These are phyloP conservation scores for Engraulis encrasicolus DNA, from an alignment of 2,113 vertebrate species.

Conservation along the genomic window DNA sequence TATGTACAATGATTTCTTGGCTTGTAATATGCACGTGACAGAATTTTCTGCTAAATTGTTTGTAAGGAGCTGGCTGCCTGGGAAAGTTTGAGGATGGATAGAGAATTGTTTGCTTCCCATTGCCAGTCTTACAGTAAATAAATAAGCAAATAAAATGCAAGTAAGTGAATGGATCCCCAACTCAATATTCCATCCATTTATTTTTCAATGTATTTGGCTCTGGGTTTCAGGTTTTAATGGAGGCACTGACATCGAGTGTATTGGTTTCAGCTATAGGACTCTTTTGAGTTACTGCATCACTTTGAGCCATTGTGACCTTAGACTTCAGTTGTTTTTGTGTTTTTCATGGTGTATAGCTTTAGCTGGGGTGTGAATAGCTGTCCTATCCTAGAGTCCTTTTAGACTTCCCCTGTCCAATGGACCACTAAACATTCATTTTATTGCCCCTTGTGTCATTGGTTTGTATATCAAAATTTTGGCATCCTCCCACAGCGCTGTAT, in stretches of 20 bases:
- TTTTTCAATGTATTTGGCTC: no score
- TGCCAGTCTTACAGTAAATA: no score
- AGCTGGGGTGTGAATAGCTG: not conserved
- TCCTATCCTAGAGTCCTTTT: not conserved
- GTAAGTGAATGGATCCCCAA: no score
- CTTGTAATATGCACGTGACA: no score
- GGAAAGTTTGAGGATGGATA: no score
- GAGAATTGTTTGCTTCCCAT: no score
- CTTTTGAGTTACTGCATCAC: not conserved
- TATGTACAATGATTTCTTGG: no score
- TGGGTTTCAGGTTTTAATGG: no score
- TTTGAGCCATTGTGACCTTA: constrained; percentile 12
- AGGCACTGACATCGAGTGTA: not conserved
- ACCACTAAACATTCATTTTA: constrained; percentile 18
- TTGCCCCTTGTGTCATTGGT: not conserved
- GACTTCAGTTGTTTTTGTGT: not conserved
- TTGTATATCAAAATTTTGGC: constrained; percentile 10
- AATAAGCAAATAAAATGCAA: no score
- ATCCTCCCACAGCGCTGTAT: not conserved
- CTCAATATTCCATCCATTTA: no score
- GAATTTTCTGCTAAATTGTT: no score
- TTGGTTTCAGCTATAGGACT: not conserved
- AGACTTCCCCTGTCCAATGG: not conserved
- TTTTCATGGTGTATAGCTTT: not conserved
- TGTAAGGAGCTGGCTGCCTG: no score